Base-by-base conservation (phyloP, 2,888 invertebrate species). In the Lordiphosa fenestrarum region DNA sequence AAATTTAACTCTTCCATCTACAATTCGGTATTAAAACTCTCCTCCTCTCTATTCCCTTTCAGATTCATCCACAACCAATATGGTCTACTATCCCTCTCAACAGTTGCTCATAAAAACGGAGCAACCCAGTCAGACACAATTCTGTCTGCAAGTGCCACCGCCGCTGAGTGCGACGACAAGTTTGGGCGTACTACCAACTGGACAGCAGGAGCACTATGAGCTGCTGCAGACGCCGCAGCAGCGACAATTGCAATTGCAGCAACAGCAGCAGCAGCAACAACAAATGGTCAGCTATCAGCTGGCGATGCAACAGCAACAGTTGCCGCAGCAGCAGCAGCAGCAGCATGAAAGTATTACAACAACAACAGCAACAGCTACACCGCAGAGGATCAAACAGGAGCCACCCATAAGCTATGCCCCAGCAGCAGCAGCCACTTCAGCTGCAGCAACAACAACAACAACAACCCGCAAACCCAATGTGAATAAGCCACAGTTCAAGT, bases 401-500 rank as follows among this genome's bases (percentile, higher is more conserved):
- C 30, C 13, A 5, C 30, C 30, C 7, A 15, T 44, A 15, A 9
- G 23, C 15, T 44, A 33, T 44, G 30, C 60, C 39, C 38, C 46
- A 21, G 12, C 49, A 38, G 39, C 57, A 21, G 4, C 52, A 12
- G 6, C 39, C 21, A 5, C 40, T n/a, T n/a, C 53, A 51, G 46
- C 58, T 40, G 37, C 55, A 53, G 36, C 19, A 38, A 37, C 62
- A 60, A 6, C 12, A 46, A 15, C 39, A 47, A 53, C 47, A 15
- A 10, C 42, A 5, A 12, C 46, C 46, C 74, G 84, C 25, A 86
- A 87, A 58, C 62, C 75, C 23, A 64, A 76, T 47, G 67, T 57
- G 59, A 69, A 74, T 53, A 92, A 92, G 90, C 90, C 92, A 86
- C 86, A 89, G 25, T 92, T 91, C 77, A 91, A 91, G 75, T 95